phyloP scores from a whole-genome alignment of 2,113 vertebrate genomes.

The Etheostoma spectabile region DNA sequence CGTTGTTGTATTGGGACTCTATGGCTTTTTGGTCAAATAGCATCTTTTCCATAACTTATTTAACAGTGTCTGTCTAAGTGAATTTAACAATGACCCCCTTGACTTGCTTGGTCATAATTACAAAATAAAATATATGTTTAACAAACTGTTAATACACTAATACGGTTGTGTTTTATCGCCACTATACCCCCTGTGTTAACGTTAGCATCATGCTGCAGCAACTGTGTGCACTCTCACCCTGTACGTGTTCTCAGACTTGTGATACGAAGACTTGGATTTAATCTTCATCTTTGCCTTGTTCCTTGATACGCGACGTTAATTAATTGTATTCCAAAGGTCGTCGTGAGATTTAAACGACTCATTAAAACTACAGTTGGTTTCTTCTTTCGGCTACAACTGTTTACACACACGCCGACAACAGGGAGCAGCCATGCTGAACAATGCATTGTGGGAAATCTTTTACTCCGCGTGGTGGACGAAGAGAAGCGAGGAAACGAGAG shows the following conservation, averaged over 20 bases:
- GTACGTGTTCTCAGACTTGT: constrained; percentile 93
- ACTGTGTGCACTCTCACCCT: constrained; percentile 85
- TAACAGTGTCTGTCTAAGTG: background rate
- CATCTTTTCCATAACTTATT: background rate
- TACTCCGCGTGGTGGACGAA: constrained; percentile 62
- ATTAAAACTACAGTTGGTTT: constrained; percentile 19
- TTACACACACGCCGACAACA: constrained; percentile 73
- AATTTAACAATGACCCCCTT: background rate
- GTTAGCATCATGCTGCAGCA: background rate
- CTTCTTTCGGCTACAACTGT: constrained; percentile 37
- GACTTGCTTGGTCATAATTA: background rate
- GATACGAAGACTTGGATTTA: constrained; percentile 88
- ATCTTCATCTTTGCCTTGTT: constrained; percentile 76
- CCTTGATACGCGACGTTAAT: background rate
- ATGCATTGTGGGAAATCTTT: constrained; percentile 66
- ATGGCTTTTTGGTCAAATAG: background rate
- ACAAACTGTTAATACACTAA: background rate
- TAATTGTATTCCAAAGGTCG: background rate
- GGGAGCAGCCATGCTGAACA: constrained; percentile 70
- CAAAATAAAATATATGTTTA: background rate
- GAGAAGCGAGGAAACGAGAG: background rate
- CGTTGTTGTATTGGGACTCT: background rate
- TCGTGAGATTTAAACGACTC: background rate
- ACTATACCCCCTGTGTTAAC: background rate
- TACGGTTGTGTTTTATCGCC: background rate